These are phyloP conservation scores for Masnerella sp. DNA, from an alignment of 2,888 invertebrate genomes.

Conservation along the genomic window DNA sequence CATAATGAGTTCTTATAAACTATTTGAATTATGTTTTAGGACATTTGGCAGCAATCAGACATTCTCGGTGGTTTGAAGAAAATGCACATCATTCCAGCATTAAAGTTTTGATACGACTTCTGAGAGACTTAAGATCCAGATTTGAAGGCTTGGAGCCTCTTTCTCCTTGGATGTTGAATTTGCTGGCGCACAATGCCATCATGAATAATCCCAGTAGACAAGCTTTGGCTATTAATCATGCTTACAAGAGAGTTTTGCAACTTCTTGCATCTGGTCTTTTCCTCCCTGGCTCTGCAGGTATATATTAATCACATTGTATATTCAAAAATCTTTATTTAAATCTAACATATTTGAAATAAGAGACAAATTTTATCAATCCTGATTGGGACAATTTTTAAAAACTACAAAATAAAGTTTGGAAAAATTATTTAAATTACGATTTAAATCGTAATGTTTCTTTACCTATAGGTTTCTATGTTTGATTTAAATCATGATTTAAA, in stretches of 20 bases:
- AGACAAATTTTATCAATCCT: too few relatives aligned
- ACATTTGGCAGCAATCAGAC: constrained; percentile 95
- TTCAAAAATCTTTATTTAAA: background rate
- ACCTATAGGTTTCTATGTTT: too few relatives aligned
- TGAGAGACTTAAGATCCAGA: constrained; percentile 93
- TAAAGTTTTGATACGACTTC: constrained; percentile 93
- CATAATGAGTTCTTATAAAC: too few relatives aligned
- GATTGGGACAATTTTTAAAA: too few relatives aligned
- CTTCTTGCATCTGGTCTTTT: constrained; percentile 95
- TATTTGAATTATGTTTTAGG: constrained; percentile 75
- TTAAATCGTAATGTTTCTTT: too few relatives aligned
- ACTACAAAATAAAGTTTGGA: background rate
- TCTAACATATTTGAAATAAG: too few relatives aligned
- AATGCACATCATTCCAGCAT: constrained; percentile 98
- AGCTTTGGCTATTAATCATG: constrained; percentile 93
- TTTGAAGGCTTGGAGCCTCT: constrained; percentile 94
- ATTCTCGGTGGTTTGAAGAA: constrained; percentile 98
- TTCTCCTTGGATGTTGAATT: constrained; percentile 97
- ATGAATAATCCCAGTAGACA: constrained; percentile 97
- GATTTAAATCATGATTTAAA: too few relatives aligned
- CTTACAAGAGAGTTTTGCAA: constrained; percentile 91
- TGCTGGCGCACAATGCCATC: constrained; percentile 96
- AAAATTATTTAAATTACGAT: too few relatives aligned
- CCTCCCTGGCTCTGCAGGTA: constrained; percentile 93
- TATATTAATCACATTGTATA: constrained; percentile 7